Evolutionary conservation across 2,113 vertebrate genomes (phyloP).

Genomic region (Catharus fuscescens): DNA sequence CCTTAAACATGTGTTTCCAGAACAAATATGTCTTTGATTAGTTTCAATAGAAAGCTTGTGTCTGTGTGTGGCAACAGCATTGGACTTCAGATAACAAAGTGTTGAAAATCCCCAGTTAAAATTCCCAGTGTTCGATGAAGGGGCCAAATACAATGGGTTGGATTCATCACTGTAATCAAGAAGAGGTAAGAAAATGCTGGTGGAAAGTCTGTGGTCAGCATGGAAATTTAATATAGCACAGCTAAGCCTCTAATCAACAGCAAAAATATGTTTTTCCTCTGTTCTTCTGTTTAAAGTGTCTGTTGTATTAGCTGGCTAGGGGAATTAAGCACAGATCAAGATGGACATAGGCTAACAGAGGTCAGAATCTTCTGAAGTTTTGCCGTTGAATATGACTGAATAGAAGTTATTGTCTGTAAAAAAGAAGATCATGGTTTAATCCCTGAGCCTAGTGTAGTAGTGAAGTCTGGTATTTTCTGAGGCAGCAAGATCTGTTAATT

Average conservation of each 20-base stretch:
- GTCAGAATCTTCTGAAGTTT: neutral
- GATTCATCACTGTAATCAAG: neutral
- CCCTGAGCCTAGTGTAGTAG: neutral
- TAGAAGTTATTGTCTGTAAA: neutral
- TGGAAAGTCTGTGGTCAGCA: neutral
- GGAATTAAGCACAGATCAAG: neutral
- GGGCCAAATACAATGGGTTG: neutral
- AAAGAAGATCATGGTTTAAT: neutral
- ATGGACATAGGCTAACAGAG: neutral
- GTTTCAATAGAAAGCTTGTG: neutral
- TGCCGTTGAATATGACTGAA: neutral
- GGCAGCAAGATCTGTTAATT: neutral
- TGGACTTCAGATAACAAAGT: neutral
- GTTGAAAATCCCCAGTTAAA: neutral
- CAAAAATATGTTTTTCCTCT: neutral
- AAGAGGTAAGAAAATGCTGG: neutral
- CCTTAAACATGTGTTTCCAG: neutral
- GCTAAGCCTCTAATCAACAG: neutral
- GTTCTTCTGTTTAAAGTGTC: neutral
- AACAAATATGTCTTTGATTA: fast-evolving
- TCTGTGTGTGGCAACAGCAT: neutral
- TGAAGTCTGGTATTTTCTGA: neutral
- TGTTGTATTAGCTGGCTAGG: neutral
- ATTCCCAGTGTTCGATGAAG: neutral
- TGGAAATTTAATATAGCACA: neutral